phyloP scores from a whole-genome alignment of 64 coral and sea anemone species.

The Pocillopora verrucosa region DNA sequence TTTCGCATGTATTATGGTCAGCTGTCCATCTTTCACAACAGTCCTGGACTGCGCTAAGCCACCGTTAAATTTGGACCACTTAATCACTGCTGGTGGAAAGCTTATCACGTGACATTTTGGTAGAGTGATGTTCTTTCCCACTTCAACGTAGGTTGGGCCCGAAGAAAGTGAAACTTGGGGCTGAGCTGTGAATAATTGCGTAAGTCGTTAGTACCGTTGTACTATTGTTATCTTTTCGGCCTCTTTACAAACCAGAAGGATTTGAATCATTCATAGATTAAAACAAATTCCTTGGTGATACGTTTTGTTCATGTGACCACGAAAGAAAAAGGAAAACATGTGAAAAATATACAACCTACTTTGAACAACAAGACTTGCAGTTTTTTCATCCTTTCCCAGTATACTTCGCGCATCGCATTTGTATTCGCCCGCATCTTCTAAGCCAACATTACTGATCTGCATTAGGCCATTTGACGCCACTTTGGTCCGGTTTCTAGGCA shows the following conservation, averaged over 20 bases:
- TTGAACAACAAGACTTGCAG: not conserved
- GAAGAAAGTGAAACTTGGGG: slow-evolving; percentile 27
- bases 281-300: not conserved
- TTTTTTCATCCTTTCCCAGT: not conserved
- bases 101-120: slow-evolving; percentile 19
- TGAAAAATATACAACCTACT: not conserved
- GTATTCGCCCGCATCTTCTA: slow-evolving; percentile 3
- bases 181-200: not conserved
- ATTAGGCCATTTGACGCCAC: not conserved
- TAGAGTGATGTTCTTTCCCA: slow-evolving; percentile 12
- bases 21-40: not conserved
- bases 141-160: slow-evolving; percentile 40
- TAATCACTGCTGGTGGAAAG: slow-evolving; percentile 4
- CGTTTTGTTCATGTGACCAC: not conserved
- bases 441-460: not conserved
- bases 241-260: not conserved
- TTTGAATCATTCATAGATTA: too few relatives aligned
- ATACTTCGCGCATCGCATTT: not conserved
- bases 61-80: not conserved
- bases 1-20: not conserved
- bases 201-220: not conserved
- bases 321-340: not conserved
- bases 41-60: not conserved
- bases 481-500: not conserved
- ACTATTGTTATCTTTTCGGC: too few relatives aligned